Conservation (phyloP, 1,140 invertebrate genomes). For the Drosophila micromelanica region DNA sequence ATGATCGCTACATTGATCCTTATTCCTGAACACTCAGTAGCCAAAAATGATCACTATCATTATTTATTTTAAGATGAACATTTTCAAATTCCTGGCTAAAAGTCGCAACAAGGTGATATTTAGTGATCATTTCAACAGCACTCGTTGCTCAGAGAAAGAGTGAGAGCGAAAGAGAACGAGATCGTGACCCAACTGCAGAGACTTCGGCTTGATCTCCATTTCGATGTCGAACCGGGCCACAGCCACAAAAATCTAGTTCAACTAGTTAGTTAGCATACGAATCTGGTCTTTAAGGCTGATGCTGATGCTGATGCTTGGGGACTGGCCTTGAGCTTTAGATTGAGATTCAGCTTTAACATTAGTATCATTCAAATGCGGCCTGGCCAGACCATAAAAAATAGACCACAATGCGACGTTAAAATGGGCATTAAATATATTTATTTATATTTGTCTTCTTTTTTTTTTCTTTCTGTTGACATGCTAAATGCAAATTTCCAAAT, state of each 20-base stretch:
- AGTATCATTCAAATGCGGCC: slow-evolving; percentile 35
- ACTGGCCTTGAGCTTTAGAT: slow-evolving; percentile 60
- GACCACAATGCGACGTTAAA: slow-evolving; percentile 35
- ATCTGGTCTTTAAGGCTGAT: slow-evolving; percentile 46
- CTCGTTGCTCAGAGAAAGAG: neutral
- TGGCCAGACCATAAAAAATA: slow-evolving; percentile 62
- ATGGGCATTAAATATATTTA: slow-evolving; percentile 10
- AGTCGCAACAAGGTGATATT: neutral
- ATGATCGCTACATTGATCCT: too few species aligned
- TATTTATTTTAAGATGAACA: too few species aligned
- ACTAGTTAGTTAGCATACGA: slow-evolving; percentile 76
- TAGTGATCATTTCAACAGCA: slow-evolving; percentile 6
- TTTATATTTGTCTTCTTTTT: slow-evolving; percentile 5
- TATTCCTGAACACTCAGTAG: too few species aligned
- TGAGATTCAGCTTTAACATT: slow-evolving; percentile 8
- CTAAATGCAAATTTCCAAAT: slow-evolving; percentile 56
- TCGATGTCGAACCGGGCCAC: slow-evolving; percentile 30
- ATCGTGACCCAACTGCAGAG: neutral
- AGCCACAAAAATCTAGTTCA: slow-evolving; percentile 65
- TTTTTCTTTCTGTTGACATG: slow-evolving; percentile 3
- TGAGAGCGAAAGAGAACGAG: neutral
- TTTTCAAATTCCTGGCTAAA: neutral
- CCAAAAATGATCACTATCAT: neutral
- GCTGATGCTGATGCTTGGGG: slow-evolving; percentile 7
- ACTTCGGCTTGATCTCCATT: slow-evolving; percentile 10